A percentile compares a stretch with the other conserved stretches of the same genome.
phyloP scores from a whole-genome alignment of 1,140 invertebrate species.

The Phocides pigmalion region DNA sequence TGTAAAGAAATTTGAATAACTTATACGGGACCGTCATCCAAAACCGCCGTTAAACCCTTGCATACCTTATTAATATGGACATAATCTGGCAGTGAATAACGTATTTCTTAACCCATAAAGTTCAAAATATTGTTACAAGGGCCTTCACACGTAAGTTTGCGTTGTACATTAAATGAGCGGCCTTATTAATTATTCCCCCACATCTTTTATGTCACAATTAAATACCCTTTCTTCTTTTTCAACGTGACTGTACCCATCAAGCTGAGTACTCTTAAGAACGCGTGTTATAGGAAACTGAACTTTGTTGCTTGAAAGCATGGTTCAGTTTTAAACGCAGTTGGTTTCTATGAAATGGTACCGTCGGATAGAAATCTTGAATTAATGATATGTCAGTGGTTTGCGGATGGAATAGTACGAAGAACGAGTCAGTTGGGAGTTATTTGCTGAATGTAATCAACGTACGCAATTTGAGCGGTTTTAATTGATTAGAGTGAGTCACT shows the following conservation, averaged over 20 bases:
- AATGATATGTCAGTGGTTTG: constrained; percentile 35
- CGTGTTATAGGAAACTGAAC: no score
- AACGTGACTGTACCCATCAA: constrained; percentile 34
- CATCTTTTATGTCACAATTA: constrained; percentile 29
- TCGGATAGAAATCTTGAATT: constrained; percentile 30
- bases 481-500: constrained; percentile 27
- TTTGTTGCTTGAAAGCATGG: background rate
- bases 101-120: background rate
- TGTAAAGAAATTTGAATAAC: constrained; percentile 25
- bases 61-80: constrained; percentile 5
- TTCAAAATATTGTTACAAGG: background rate
- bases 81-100: background rate
- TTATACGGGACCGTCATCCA: constrained; percentile 9
- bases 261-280: constrained; percentile 9
- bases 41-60: constrained; percentile 4
- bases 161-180: constrained; percentile 1
- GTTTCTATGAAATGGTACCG: constrained; percentile 28
- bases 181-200: constrained; percentile 31
- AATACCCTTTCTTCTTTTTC: constrained; percentile 32
- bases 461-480: constrained; percentile 27
- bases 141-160: background rate
- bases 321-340: background rate
- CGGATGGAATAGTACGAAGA: constrained; percentile 31
- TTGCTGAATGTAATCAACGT: constrained; percentile 35
- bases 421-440: constrained; percentile 32